These are phyloP conservation scores for Pterois miles DNA, from an alignment of 2,797 vertebrate species.

Conservation along the genomic window DNA sequence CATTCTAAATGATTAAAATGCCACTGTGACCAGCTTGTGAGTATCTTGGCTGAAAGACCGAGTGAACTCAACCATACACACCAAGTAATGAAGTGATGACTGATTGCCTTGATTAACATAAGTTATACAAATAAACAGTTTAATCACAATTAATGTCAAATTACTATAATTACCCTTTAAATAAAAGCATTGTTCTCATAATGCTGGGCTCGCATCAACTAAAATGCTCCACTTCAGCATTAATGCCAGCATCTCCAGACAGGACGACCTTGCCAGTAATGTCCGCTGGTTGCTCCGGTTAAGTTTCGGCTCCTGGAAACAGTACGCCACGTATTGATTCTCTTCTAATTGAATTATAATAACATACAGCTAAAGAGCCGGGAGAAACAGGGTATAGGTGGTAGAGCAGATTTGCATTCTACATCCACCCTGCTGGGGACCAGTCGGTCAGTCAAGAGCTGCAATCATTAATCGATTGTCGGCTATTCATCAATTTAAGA, in stretches of 20 bases:
- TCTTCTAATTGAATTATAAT: background rate
- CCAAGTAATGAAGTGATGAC: constrained; percentile 66
- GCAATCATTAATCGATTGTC: background rate
- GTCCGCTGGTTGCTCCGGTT: background rate
- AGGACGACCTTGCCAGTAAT: background rate
- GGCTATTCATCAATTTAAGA: background rate
- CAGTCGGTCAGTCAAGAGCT: background rate
- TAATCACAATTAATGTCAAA: constrained; percentile 70
- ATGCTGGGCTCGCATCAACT: constrained; percentile 12
- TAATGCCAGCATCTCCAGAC: constrained; percentile 7
- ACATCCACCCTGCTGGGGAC: background rate
- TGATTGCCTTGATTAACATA: constrained; percentile 70
- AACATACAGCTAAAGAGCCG: background rate
- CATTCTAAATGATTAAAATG: constrained; percentile 77
- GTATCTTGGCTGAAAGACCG: constrained; percentile 66
- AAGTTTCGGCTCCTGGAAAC: background rate
- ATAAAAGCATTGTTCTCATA: constrained; percentile 32
- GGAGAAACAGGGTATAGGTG: background rate
- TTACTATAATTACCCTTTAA: constrained; percentile 51
- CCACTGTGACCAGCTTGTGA: constrained; percentile 66
- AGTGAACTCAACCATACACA: constrained; percentile 61
- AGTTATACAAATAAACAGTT: constrained; percentile 70
- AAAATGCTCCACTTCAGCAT: constrained; percentile 27
- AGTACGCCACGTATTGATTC: background rate
- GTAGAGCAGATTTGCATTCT: background rate